Base-by-base conservation (phyloP, 2,797 vertebrate species). In the Psittacula echo region DNA sequence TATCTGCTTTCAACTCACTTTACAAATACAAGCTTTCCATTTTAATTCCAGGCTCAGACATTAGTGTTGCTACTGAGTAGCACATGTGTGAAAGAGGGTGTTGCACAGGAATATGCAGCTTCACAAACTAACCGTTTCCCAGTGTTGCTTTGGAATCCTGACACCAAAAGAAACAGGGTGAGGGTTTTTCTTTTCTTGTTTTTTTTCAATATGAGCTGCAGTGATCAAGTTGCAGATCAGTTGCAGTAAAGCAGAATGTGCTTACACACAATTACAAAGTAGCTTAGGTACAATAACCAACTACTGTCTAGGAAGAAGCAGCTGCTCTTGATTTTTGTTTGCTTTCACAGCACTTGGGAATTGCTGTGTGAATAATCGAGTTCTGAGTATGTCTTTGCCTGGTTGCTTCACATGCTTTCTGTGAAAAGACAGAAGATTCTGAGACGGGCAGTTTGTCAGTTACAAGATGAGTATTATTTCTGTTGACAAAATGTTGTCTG, bases 1-100 rank as follows among this genome's bases (percentile, higher is more conserved):
- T 53, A 61, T 78, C 30, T 64, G 58, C 37, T 86, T 75, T 67
- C 68, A 81, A 62, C 54, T 90, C 16, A 0, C 72, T 93, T 72
- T 65, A 67, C 27, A 92, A 90, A 80, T 17, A 67, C 41, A 39
- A 76, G 48, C 83, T 90, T 95, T 77, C 93, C 61, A 61, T 81
- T 93, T 94, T 91, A 76, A 67, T 82, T 85, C 74, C 51, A 8
- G 62, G 5, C 60, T 32, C 64, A 13, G 72, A 71, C 67, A 24
- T 79, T 5, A 32, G 20, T 10, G 12, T 50, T 86, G 54, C 54
- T 84, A 12, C 58, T 29, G 39, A 75, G 47, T 17, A 53, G n/a
- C 67, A 2, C 8, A 17, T 18, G 9, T 85, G 44, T 39, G 75
- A 79, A 85, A 64, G 34, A 73, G 51, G 26, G 29, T 39, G 71